These are phyloP conservation scores for Anoplolepis gracilipes DNA, from an alignment of 1,140 invertebrate genomes.

Conservation along the genomic window DNA sequence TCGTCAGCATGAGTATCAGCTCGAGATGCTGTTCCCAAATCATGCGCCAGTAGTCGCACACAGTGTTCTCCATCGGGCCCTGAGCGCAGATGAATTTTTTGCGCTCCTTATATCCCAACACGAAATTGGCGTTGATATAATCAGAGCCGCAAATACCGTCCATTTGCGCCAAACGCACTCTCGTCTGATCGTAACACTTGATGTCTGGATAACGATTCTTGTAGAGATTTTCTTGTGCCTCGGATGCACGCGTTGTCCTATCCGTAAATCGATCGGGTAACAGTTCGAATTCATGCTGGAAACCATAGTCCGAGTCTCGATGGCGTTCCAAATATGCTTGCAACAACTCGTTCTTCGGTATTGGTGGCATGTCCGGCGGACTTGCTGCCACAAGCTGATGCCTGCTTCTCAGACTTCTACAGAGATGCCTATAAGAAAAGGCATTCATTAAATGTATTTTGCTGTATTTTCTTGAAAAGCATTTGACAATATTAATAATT, in stretches of 20 bases:
- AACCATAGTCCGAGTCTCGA: conserved; percentile 94
- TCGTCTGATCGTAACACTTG: conserved; percentile 96
- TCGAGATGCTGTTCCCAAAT: conserved; percentile 98
- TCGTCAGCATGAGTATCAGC: conserved; percentile 97
- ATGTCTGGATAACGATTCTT: conserved; percentile 96
- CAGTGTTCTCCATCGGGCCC: conserved; percentile 96
- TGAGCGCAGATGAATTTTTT: conserved; percentile 98
- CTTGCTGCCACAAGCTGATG: conserved; percentile 89
- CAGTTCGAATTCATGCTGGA: conserved; percentile 95
- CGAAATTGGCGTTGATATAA: conserved; percentile 97
- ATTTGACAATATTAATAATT: not conserved
- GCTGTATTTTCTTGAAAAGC: not conserved
- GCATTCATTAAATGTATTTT: conserved; percentile 68
- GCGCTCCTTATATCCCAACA: conserved; percentile 96
- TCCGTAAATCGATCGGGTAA: conserved; percentile 95
- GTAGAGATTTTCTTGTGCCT: conserved; percentile 94
- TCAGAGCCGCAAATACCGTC: conserved; percentile 93
- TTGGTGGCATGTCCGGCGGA: conserved; percentile 93
- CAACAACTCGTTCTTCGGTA: conserved; percentile 90
- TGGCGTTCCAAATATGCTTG: conserved; percentile 92
- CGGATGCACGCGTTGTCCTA: conserved; percentile 94
- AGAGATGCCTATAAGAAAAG: conserved; percentile 85
- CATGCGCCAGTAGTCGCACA: conserved; percentile 99
- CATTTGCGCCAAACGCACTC: conserved; percentile 92
- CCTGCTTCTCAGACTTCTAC: conserved; percentile 88